Base-by-base conservation (phyloP, 2,888 invertebrate species). In the Drosophila recens region DNA sequence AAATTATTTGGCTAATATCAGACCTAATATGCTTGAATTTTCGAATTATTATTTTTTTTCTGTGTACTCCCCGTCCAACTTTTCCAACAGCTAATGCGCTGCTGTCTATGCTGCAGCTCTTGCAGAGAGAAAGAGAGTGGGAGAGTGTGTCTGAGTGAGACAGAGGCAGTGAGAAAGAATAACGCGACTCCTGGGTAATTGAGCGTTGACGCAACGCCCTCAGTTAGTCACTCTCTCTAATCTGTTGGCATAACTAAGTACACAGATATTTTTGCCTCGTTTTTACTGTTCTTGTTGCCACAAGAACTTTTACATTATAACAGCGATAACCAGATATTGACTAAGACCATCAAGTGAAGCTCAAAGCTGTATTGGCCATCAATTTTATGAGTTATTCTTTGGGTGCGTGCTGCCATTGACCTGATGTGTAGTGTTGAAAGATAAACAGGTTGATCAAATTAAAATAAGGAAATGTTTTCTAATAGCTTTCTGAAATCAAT, bases 161-260 rank as follows among this genome's bases (percentile, higher is more conserved):
- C 11, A 20, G 36, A 17, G 49, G 4, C n/a, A 42, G n/a, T 0
- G 43, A 30, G 13, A 45, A 15, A 45, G 46, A 63, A 36, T 46
- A 27, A 42, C 15, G 46, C 52, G 54, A 34, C 62, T 75, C 42
- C 51, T 75, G 77, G 52, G 75, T 62, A 75, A 75, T 75, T 77
- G 75, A 75, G 67, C 72, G 62, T 75, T 67, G 72, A 58, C 46
- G 54, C 72, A 52, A 57, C 34, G 34, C 51, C 40, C 52, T 40
- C 54, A 76, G 59, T 65, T 70, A 72, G 67, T 72, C 67, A 49
- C 48, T 71, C 66, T 51, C 45, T 53, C 56, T 77, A 72, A 75
- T 75, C 72, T 72, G 36, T 54, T 62, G 53, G 57, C 45, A 62
- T 54, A 71, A 76, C 65, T 74, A 53, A 57, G 63, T 59, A 62